Evolutionary conservation across 2,113 vertebrate species (phyloP), one percentile per base, ranked within the genome.

Genomic region (Nannospalax galili): DNA sequence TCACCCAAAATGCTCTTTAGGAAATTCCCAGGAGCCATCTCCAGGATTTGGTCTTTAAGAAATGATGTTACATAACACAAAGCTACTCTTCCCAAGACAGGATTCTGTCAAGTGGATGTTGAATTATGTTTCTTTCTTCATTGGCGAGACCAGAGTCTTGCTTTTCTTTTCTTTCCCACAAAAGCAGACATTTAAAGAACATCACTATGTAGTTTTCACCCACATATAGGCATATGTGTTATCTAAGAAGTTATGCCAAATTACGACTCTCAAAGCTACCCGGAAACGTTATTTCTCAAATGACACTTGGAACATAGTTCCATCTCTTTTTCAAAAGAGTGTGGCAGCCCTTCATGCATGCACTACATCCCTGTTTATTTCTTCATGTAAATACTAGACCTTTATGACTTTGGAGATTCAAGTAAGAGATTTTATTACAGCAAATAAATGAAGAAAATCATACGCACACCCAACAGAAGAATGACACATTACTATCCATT

Each of bases 11-110:
- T 58, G 5, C n/a, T 91, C 65, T 26, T 93, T 75, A 45, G 35
- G 73, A 75, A 96, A 82, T 67, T 70, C 67, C 79, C n/a, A 67
- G 65, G 42, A 96, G 65, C 77, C 60, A 88, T 72, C 93, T 80
- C 56, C 1, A 97, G 85, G 86, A 84, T 90, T 80, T 20, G 0
- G 60, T 81, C 16, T 80, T 65, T 90, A 26, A 84, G 22, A 78
- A 78, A 26, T 0, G 58, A 87, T 65, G 40, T 90, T 96, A 69
- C 70, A 26, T 92, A 37, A 42, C 8, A 60, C 72, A 77, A 64
- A 26, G 16, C n/a, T 75, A 87, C 81, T 89, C 65, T 90, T 65
- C 67, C 65, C 30, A 79, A 84, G 30, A 22, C 16, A 58, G 82
- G 3, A 30, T 24, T 85, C 56, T 84, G 22, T 56, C 88, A 56